Evolutionary conservation across 2,888 invertebrate species (phyloP), one percentile per base, ranked within the genome.

Genomic region (Diogma glabrata): DNA sequence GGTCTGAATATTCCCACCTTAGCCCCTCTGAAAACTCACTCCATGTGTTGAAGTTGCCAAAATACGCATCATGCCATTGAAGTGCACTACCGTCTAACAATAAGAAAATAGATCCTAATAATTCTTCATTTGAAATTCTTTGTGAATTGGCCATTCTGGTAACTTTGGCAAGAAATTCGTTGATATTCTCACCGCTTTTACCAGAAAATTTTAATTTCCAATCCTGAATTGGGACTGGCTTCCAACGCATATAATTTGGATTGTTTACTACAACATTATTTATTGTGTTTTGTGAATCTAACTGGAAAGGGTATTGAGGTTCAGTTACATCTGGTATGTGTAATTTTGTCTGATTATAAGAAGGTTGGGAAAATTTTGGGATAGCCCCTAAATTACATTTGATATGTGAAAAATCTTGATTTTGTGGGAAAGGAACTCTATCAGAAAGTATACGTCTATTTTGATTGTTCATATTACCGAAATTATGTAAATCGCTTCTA

Each of bases 171-270:
- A 38, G 38, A 38, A 38, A 38, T 38, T 38, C 38, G 19, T 38
- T 38, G 2, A 38, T 10, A 16, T 38, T 38, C 17, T 38, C 38
- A 6, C 16, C 14, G 19, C 9, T 10, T 38, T 19, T 7, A 10
- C 38, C 38, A 14, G 38, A 38, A 38, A 38, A 38, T 38, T 38
- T 38, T 38, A 38, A 38, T 38, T 38, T 38, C 38, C 38, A 38
- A 8, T 38, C 38, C 19, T 38, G 38, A 38, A 38, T 38, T 10
- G 38, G 38, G 4, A 38, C 38, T 14, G 38, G 38, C 10, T 14
- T 38, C 38, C 38, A 38, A 3, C 38, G 38, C 9, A 16, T 38
- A 14, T n/a, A n/a, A n/a, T n/a, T n/a, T n/a, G n/a, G n/a, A n/a
- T n/a, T n/a, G n/a, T n/a, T n/a, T n/a, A n/a, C n/a, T n/a, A n/a